Conservation (phyloP, 30 jellyfish, hydroid and myxozoan genomes). For the Aurelia sp. region DNA sequence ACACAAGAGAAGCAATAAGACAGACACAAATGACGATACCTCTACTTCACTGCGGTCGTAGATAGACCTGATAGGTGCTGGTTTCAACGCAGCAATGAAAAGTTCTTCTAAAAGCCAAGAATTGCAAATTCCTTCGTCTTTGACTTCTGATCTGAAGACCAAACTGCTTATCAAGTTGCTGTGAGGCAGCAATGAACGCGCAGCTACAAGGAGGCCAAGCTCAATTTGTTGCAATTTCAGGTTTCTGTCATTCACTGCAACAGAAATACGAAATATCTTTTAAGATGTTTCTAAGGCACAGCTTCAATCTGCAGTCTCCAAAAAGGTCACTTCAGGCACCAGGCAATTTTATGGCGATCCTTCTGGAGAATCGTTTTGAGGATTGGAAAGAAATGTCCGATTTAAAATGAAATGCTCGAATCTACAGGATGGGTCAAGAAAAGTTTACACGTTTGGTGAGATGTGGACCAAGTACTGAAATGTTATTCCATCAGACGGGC, state of each 20-base stretch:
- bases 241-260: conserved; percentile 30
- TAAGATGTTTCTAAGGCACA: too few species aligned
- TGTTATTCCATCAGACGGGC: too few species aligned
- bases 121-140: conserved; percentile 18
- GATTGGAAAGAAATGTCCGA: too few species aligned
- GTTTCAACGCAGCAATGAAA: conserved; percentile 37
- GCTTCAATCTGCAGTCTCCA: too few species aligned
- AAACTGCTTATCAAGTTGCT: conserved; percentile 39
- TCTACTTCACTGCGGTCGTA: conserved; percentile 64
- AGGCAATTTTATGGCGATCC: too few species aligned
- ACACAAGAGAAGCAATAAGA: too few species aligned
- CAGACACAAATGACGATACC: conserved; percentile 7
- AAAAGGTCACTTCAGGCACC: too few species aligned
- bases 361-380: too few species aligned
- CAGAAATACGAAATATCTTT: not conserved
- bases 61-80: conserved; percentile 52
- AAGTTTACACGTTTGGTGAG: too few species aligned
- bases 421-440: too few species aligned
- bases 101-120: conserved; percentile 59
- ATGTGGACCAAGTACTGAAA: too few species aligned
- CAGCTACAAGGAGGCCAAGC: conserved; percentile 61
- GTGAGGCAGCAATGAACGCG: conserved; percentile 62
- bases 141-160: conserved; percentile 18
- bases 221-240: conserved; percentile 44
- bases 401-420: too few species aligned